phyloP scores from a whole-genome alignment of 2,888 invertebrate species.

The Stegana nigrithorax region DNA sequence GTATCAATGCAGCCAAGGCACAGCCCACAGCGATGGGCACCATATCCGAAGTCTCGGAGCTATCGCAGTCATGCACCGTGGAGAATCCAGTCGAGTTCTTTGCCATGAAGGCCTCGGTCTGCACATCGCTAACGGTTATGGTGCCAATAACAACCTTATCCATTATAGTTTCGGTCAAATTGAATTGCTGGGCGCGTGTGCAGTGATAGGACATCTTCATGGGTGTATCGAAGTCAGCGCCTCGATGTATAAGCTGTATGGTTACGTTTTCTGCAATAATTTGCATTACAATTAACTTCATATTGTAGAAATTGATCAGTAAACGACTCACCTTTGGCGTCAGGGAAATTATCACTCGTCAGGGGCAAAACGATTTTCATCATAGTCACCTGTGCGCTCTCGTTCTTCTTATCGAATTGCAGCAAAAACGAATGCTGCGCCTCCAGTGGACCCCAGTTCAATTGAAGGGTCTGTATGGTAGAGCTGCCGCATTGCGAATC shows the following conservation, averaged over 20 bases:
- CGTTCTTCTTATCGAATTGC: conserved; percentile 68
- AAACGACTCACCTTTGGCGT: conserved; percentile 57
- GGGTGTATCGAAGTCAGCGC: conserved; percentile 73
- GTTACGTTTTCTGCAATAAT: conserved; percentile 59
- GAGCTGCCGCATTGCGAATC: conserved; percentile 66
- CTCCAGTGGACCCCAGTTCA: conserved; percentile 49
- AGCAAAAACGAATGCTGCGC: conserved; percentile 61
- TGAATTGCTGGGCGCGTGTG: conserved; percentile 72
- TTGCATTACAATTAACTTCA: neutral
- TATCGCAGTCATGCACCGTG: conserved; percentile 79
- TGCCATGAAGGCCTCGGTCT: conserved; percentile 80
- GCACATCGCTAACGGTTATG: conserved; percentile 74
- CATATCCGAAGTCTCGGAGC: conserved; percentile 83
- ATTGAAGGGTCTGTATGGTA: conserved; percentile 68
- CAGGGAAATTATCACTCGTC: conserved; percentile 62
- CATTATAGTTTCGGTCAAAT: conserved; percentile 68
- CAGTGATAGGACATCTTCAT: conserved; percentile 81
- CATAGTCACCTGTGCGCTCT: conserved; percentile 56
- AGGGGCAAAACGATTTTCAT: conserved; percentile 57
- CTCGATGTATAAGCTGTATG: conserved; percentile 70
- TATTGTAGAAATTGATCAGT: neutral
- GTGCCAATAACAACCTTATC: conserved; percentile 64
- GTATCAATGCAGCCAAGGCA: conserved; percentile 79
- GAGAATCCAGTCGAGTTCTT: conserved; percentile 73
- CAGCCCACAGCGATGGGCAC: conserved; percentile 98